phyloP scores from a whole-genome alignment of 2,113 vertebrate species.

The Muntiacus muntjak region DNA sequence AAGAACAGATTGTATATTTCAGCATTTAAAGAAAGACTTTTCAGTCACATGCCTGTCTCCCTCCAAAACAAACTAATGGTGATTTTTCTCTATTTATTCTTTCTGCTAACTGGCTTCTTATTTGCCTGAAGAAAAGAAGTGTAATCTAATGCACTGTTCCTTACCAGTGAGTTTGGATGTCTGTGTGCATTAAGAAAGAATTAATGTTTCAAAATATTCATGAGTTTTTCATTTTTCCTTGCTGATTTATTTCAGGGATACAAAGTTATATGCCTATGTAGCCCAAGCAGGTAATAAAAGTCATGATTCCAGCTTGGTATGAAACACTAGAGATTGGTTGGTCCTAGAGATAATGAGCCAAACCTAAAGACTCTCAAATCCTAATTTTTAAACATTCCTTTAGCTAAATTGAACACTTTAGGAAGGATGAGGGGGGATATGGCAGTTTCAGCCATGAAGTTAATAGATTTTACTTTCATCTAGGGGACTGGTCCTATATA shows the following conservation, averaged over 20 bases:
- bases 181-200: neutral
- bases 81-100: neutral
- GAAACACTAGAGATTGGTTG: neutral
- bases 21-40: neutral
- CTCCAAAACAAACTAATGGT: neutral
- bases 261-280: neutral
- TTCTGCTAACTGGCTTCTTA: neutral
- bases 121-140: neutral
- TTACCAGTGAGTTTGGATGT: neutral
- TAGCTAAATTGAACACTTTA: neutral
- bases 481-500: neutral
- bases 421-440: neutral
- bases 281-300: neutral
- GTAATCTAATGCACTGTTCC: neutral
- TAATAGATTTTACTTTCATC: neutral
- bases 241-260: neutral
- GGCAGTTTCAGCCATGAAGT: neutral
- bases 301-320: neutral
- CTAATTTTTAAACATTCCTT: neutral
- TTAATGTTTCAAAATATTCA: neutral
- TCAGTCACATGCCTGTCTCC: neutral
- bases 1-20: neutral
- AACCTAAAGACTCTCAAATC: neutral
- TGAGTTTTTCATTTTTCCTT: neutral
- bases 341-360: neutral